Base-by-base conservation (phyloP, 1,140 invertebrate species). In the Centruroides vittatus region DNA sequence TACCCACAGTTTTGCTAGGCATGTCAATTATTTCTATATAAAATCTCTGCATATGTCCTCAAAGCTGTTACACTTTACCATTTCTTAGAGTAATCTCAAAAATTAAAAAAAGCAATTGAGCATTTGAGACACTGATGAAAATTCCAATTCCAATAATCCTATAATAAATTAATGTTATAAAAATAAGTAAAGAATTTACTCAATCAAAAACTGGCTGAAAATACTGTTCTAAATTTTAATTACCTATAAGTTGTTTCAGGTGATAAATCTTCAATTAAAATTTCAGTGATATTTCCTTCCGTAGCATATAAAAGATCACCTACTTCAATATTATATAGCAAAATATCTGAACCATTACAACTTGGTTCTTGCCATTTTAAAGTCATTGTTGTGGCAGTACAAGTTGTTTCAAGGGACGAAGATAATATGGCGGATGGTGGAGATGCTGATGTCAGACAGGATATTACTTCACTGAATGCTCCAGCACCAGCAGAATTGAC, bases 401-500 rank as follows among this genome's bases (percentile, higher is more conserved):
- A 81, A 46, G 82, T 83, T 10, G 81, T 74, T 64, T 79, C 78
- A 7, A 67, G 67, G 57, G 74, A 76, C 60, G 79, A 78, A 34
- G 83, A 78, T 56, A 78, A 78, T 35, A 80, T 73, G 4, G 87
- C 80, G 35, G 79, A 82, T 7, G 89, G 89, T 7, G 85, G 80
- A 0, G 88, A 83, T 23, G 86, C 82, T 11, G 83, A 83, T 10
- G 84, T 87, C 47, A 79, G 71, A 9, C 81, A 80, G 56, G 80
- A 79, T 9, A 80, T 74, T 23, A 80, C 75, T 35, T 79, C 72
- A n/a, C 87, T 88, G 75, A 81, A 85, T 13, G 79, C 75, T 58
- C 88, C 84, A 47, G 75, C 73, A 4, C 89, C 89, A 51, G 87
- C 86, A 50, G 78, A 78, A 73, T 92, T 93, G 35, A 76, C 79